These are phyloP conservation scores for Betta splendens DNA, from an alignment of 2,797 vertebrate species.

Conservation along the genomic window DNA sequence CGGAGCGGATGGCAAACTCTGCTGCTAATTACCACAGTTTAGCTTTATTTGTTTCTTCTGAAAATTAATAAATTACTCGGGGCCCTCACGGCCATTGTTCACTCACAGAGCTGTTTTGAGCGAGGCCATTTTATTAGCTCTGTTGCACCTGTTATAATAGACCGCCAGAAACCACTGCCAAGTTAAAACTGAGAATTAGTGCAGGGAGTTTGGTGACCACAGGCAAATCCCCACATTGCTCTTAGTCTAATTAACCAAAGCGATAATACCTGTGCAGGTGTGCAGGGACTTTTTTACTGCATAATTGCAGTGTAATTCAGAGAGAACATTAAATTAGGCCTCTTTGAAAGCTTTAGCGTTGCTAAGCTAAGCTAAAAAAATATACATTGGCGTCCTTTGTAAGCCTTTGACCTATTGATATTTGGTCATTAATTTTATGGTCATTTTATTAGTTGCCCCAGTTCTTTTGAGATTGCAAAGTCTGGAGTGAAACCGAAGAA, in stretches of 20 bases:
- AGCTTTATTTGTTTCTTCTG: neutral
- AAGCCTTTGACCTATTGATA: too few relatives aligned
- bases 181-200: neutral
- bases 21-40: conserved; percentile 35
- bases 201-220: neutral
- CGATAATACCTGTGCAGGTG: neutral
- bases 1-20: conserved; percentile 29
- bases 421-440: too few relatives aligned
- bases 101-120: neutral
- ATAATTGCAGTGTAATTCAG: too few relatives aligned
- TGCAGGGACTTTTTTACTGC: too few relatives aligned
- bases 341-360: too few relatives aligned
- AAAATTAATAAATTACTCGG: neutral
- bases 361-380: too few relatives aligned
- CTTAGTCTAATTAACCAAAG: neutral
- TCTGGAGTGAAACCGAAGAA: neutral
- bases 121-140: neutral
- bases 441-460: too few relatives aligned
- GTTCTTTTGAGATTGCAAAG: too few relatives aligned
- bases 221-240: neutral
- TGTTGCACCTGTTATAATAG: neutral
- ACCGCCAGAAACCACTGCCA: neutral
- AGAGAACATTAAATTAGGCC: too few relatives aligned
- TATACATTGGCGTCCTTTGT: too few relatives aligned
- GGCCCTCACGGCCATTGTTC: neutral